Evolutionary conservation across 2,797 vertebrate genomes (phyloP).

Genomic region (Chrosomus eos): DNA sequence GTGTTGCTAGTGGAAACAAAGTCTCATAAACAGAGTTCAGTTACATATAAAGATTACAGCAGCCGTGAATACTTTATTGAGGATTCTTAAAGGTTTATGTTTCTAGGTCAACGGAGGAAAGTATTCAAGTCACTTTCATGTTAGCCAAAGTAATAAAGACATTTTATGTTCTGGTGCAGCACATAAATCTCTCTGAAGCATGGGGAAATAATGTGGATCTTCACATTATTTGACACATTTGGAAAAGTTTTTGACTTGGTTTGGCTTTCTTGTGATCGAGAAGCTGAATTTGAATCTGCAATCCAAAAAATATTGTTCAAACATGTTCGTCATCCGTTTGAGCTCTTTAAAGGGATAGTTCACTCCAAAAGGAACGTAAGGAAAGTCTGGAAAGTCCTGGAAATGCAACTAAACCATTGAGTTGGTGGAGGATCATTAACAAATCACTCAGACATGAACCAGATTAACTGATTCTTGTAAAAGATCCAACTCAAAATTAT

Average conservation of each 20-base stretch:
- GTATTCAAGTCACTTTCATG: slow-evolving; percentile 17
- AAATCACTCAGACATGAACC: background rate
- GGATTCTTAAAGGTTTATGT: slow-evolving; percentile 41
- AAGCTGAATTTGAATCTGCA: background rate
- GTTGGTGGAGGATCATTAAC: background rate
- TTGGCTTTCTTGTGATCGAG: slow-evolving; percentile 20
- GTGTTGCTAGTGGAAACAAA: slow-evolving; percentile 26
- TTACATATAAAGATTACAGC: slow-evolving; percentile 12
- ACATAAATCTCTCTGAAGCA: slow-evolving; percentile 3
- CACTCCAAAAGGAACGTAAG: no score
- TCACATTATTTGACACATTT: slow-evolving; percentile 26
- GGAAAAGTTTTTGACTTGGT: background rate
- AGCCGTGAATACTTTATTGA: slow-evolving; percentile 34
- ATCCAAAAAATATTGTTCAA: background rate
- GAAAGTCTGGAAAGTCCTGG: background rate
- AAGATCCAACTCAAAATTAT: background rate
- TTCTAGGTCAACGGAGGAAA: slow-evolving; percentile 15
- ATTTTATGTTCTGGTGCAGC: slow-evolving; percentile 23
- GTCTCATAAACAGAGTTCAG: slow-evolving; percentile 28
- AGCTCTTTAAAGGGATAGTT: background rate
- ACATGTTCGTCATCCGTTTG: background rate
- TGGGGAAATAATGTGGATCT: slow-evolving; percentile 9
- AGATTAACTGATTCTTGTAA: background rate
- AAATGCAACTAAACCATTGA: background rate
- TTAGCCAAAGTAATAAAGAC: slow-evolving; percentile 38